Evolutionary conservation across 2,113 vertebrate species (phyloP), one percentile per base, ranked within the genome.

Genomic region (Heloderma charlesbogerti): DNA sequence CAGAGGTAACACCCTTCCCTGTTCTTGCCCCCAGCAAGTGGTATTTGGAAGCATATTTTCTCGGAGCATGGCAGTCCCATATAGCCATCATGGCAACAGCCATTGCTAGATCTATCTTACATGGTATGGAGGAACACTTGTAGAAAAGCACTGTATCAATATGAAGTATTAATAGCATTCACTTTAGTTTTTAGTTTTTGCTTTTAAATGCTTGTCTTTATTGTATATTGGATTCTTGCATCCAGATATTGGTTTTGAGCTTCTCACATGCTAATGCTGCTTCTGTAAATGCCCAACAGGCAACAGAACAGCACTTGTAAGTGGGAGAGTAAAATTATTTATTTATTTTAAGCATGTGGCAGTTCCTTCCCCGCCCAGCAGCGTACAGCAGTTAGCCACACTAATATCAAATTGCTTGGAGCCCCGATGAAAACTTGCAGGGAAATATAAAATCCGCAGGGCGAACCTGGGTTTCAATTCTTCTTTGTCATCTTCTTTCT

Each of bases 361-460:
- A 31, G 51, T 87, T 87, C 92, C 71, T 48, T 9, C 84, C 91
- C 72, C n/a, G 25, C 45, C 29, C 87, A 37, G 15, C 81, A 85
- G 54, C 89, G 83, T 86, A 79, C 63, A 34, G 29, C 51, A 60
- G 57, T 90, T 93, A 89, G 86, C 83, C 91, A 66, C 3, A 0
- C 81, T 91, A 31, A 92, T 94, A 85, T 95, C 95, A 85, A 92
- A 88, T 93, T 1, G 0, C 84, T 88, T 57, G 94, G 88, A 48
- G 89, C 67, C 83, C 91, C 95, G 95, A 94, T 93, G 93, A 94
- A 94, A 94, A 91, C 90, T 93, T 94, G 88, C 92, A 89, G 88
- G 88, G 94, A 96, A 97, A 96, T 92, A 86, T 94, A 95, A 94
- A 94, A 93, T 60, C 88, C 51, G 22, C 81, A 87, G 87, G 89